These are phyloP conservation scores for Aulostomus chinensis DNA, from an alignment of 2,797 vertebrate genomes.

Conservation along the genomic window DNA sequence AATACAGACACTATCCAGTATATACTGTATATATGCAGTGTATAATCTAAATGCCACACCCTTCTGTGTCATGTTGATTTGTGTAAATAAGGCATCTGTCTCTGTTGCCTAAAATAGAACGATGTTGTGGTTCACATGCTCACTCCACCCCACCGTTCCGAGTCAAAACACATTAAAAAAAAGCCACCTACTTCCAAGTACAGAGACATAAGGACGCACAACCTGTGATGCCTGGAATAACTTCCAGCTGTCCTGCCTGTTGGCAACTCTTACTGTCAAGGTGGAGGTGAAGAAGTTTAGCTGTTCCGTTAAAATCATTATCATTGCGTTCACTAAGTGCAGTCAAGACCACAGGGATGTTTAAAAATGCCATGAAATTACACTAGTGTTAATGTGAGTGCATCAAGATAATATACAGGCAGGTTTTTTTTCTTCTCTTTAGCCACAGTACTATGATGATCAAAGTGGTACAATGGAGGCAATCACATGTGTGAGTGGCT, in stretches of 20 bases:
- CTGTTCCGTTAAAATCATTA: constrained; percentile 49
- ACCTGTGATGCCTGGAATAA: constrained; percentile 56
- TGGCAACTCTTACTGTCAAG: constrained; percentile 40
- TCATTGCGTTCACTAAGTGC: constrained; percentile 24
- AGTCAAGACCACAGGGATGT: constrained; percentile 29
- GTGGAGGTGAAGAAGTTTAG: constrained; percentile 46
- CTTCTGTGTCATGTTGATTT: constrained; percentile 55
- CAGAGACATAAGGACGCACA: constrained; percentile 34
- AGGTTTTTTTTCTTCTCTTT: too few relatives aligned
- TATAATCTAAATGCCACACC: constrained; percentile 15
- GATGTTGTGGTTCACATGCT: constrained; percentile 30
- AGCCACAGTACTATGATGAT: too few relatives aligned
- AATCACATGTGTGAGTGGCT: too few relatives aligned
- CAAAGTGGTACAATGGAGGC: too few relatives aligned
- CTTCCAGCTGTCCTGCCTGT: constrained; percentile 56
- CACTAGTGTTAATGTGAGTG: constrained; percentile 12
- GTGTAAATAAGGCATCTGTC: constrained; percentile 71
- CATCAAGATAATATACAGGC: constrained; percentile 8
- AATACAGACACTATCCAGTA: too few relatives aligned
- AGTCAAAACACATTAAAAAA: constrained; percentile 26
- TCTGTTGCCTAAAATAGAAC: constrained; percentile 62
- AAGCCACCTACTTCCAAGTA: constrained; percentile 9
- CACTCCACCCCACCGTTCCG: constrained; percentile 18
- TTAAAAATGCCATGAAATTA: constrained; percentile 31
- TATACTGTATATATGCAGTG: too few relatives aligned